phyloP scores from a whole-genome alignment of 2,888 invertebrate genomes.

The Adelognathus sp. region DNA sequence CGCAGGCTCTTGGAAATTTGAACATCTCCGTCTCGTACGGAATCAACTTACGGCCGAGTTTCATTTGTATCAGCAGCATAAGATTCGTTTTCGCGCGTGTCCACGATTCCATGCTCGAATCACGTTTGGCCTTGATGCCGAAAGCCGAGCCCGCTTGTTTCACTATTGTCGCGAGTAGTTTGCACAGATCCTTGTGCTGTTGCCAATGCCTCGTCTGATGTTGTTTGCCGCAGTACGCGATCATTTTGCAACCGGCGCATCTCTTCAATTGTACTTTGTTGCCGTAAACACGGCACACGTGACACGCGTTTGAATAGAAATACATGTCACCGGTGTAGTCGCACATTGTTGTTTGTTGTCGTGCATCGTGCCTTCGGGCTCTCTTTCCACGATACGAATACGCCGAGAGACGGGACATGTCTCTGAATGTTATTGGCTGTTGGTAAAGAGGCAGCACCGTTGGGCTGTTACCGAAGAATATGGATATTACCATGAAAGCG shows the following conservation, averaged over 20 bases:
- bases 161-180: constrained; percentile 45
- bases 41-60: constrained; percentile 63
- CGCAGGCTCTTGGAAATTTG: constrained; percentile 73
- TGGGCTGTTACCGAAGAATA: too few relatives aligned
- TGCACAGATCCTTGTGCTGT: constrained; percentile 74
- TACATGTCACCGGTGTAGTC: constrained; percentile 1
- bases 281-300: constrained; percentile 74
- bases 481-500: too few relatives aligned
- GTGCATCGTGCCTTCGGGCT: neutral
- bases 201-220: constrained; percentile 78
- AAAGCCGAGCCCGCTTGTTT: constrained; percentile 26
- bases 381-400: too few relatives aligned
- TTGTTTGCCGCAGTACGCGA: constrained; percentile 74
- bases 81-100: constrained; percentile 67
- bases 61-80: constrained; percentile 64
- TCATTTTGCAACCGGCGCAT: constrained; percentile 76
- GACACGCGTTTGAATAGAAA: constrained; percentile 77
- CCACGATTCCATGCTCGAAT: constrained; percentile 61
- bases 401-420: neutral
- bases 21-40: constrained; percentile 71
- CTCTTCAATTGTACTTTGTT: constrained; percentile 69
- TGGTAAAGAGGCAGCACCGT: too few relatives aligned
- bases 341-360: neutral
- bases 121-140: neutral
- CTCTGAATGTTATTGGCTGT: too few relatives aligned